phyloP scores from a whole-genome alignment of 2,888 invertebrate genomes.

The Trimorus sp. region DNA sequence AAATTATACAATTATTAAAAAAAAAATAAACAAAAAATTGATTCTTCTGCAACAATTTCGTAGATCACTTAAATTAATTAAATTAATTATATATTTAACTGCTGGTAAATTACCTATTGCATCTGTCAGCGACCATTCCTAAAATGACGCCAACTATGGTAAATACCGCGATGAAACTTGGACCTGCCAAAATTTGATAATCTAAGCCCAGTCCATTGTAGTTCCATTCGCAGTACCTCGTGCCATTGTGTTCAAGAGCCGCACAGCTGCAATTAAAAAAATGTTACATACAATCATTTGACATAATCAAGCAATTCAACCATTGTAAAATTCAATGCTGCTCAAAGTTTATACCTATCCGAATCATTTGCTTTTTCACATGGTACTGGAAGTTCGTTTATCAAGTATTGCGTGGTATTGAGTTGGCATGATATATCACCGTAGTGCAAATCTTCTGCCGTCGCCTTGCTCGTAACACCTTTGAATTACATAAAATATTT shows the following conservation, averaged over 20 bases:
- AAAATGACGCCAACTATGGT: slow-evolving; percentile 93
- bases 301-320: neutral
- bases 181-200: slow-evolving; percentile 96
- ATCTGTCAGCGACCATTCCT: slow-evolving; percentile 90
- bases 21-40: too few relatives aligned
- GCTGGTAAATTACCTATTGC: slow-evolving; percentile 82
- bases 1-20: too few relatives aligned
- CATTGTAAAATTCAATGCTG: neutral
- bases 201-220: slow-evolving; percentile 96
- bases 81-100: too few relatives aligned
- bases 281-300: too few relatives aligned
- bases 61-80: too few relatives aligned
- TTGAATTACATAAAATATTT: slow-evolving; percentile 20
- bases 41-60: too few relatives aligned
- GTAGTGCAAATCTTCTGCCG: slow-evolving; percentile 92
- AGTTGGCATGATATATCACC: slow-evolving; percentile 93
- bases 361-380: slow-evolving; percentile 84
- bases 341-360: slow-evolving; percentile 79
- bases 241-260: slow-evolving; percentile 86
- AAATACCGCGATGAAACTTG: slow-evolving; percentile 95
- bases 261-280: slow-evolving; percentile 83
- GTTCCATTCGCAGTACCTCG: slow-evolving; percentile 93
- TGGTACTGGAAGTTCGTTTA: slow-evolving; percentile 83
- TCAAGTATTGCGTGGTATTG: slow-evolving; percentile 84
- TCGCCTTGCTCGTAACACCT: slow-evolving; percentile 92